Base-by-base conservation (phyloP, 2,888 invertebrate genomes). In the Thecophora atra region DNA sequence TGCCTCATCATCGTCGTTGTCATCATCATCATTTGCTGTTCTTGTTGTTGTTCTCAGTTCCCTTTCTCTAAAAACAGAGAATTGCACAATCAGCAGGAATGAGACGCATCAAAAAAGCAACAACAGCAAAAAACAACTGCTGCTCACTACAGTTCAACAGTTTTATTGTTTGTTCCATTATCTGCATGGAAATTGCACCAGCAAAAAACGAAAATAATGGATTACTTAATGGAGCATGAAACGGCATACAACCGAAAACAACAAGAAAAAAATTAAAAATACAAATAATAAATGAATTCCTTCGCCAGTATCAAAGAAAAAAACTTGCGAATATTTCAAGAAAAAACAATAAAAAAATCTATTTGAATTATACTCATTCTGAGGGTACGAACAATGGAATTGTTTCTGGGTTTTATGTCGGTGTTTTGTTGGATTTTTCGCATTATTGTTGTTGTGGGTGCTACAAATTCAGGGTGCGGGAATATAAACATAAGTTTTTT, bases 221-320 rank as follows among this genome's bases (percentile, higher is more conserved):
- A 68, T 58, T 58, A 58, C 28, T 68, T 58, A 68, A 68, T 68
- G 67, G 68, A 68, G 58, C 68, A 58, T 56, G 58, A 56, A 68
- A 13, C 11, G 26, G 28, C 13, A 24, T 58, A 58, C 15, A 58
- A 58, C 2, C 24, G 8, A 58, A 2, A 54, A 56, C 13, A 67
- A 67, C 52, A 67, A 54, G 2, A 42, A 37, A 21, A 67, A 56
- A 67, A 30, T 67, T 4, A 1, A 19, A n/a, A 42, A 15, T 37
- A 66, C 19, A 30, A 30, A 54, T 47, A 26, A 13, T 51, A 44
- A 37, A 37, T 42, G 47, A 47, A 24, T 5, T 44, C 13, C 44
- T 64, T 17, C 44, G 11, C n/a, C 26, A 47, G 64, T 44, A 47
- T 64, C 24, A 8, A 24, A 19, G 24, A 19, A 21, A 64, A 42